Evolutionary conservation across 1,140 invertebrate species (phyloP), one percentile per base, ranked within the genome.

Genomic region (Papilio dardanus): DNA sequence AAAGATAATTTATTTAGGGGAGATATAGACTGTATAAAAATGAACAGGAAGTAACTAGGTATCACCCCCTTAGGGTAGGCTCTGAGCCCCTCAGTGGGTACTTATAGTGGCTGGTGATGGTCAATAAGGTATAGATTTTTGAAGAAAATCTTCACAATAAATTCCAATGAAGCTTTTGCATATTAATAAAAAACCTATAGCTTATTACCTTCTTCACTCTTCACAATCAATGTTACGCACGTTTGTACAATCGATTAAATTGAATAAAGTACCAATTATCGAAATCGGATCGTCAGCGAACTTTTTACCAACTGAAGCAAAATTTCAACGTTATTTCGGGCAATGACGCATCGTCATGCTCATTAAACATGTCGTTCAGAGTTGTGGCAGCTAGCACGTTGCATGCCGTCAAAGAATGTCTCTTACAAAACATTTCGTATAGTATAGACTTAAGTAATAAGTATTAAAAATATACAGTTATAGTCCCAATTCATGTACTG

Each of bases 331-430:
- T 80, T 81, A 78, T 80, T 80, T 82, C 75, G 76, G 68, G 77
- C 76, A 62, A 40, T 37, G 67, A 80, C 75, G 77, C 54, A 69
- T 42, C 69, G 80, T 83, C 85, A 86, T 79, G 85, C 77, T 79
- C 80, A 79, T 86, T 86, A 82, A 54, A 86, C 68, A 42, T 79
- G 83, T 81, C 82, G 77, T 76, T 81, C 77, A 80, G 46, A 76
- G 71, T 76, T 74, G 79, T 78, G 78, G 79, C 46, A 69, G 33
- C 66, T 74, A 75, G 75, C 54, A 65, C 68, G 33, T 74, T 74
- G 24, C 46, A 8, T 21, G 40, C 16, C 67, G 37, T 35, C 21
- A 73, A 31, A 33, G 65, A 77, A 77, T 65, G 62, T 68, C 66
- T 37, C 30, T 14, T 69, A 21, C 67, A 21, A 28, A 30, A 62